Evolutionary conservation across 1,140 invertebrate species (phyloP), one percentile per base, ranked within the genome.

Genomic region (Drosophila fuyamai): DNA sequence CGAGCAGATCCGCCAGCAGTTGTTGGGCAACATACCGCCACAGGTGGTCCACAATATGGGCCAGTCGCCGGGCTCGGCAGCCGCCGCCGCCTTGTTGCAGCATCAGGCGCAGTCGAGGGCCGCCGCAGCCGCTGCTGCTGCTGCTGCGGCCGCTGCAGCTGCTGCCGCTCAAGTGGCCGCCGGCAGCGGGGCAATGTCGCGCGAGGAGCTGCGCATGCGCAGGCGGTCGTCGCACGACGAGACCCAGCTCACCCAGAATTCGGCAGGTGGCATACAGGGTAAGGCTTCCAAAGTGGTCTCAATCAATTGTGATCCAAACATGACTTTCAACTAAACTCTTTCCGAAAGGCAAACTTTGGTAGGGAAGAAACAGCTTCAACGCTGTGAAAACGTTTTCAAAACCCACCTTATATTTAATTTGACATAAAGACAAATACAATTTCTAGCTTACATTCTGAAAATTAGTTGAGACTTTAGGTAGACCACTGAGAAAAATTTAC

Each of bases 201-300:
- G 92, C 9, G 92, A 92, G 50, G 92, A 92, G 79, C 50, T 92
- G 50, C 81, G 92, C 13, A 90, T 92, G 80, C 81, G 92, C 0
- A 80, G 92, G 8, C 82, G 92, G 23, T 92, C 92, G 2, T 92
- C 92, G 16, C 92, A 92, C 41, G 92, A 92, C 55, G 92, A 92
- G 60, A 92, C 92, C 0, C 92, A 92, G 71, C 73, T 92, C 32
- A 71, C 91, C 14, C 92, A 92, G 35, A 77, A 62, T 16, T 54
- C 68, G 0, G 54, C 51, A 13, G 81, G 77, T 13, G 82, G 81
- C 18, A 89, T 91, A 53, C 91, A 75, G 72, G 91, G 91, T 92
- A 92, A 73, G 83, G 18, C n/a, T 23, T 7, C 18, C 6, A 8
- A n/a, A 13, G 6, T 44, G 0, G 13, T 41, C 16, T 8, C 27